phyloP scores from a whole-genome alignment of 2,113 vertebrate genomes.

The Pomatorhinus ruficollis region DNA sequence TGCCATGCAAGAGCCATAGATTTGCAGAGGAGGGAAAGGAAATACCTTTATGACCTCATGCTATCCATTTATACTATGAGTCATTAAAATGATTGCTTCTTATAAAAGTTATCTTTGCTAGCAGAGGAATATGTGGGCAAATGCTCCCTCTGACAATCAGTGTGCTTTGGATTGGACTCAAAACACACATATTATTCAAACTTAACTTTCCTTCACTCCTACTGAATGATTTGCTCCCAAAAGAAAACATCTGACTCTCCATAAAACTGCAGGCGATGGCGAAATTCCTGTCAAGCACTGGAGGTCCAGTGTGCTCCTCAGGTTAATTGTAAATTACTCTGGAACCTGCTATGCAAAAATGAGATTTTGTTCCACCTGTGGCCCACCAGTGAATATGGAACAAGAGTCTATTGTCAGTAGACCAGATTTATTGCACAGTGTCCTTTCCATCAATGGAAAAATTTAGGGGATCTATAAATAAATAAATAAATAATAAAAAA shows the following conservation, averaged over 20 bases:
- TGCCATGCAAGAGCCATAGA: background rate
- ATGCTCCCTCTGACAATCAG: slow-evolving; percentile 23
- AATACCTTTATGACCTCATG: slow-evolving; percentile 54
- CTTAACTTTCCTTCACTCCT: background rate
- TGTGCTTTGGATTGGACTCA: slow-evolving; percentile 38
- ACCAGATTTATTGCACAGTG: background rate
- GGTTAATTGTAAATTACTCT: slow-evolving; percentile 1
- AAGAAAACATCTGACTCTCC: slow-evolving; percentile 20
- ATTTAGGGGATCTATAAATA: background rate
- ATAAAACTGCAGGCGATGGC: background rate
- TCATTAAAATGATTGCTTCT: slow-evolving; percentile 28
- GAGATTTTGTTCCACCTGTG: background rate
- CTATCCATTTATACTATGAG: slow-evolving; percentile 21
- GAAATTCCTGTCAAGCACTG: background rate
- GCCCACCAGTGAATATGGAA: background rate
- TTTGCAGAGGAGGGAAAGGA: slow-evolving; percentile 12
- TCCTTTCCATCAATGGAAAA: background rate
- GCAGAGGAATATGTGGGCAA: background rate
- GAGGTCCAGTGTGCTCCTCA: background rate
- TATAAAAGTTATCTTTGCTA: slow-evolving; percentile 34
- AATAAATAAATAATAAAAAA: background rate
- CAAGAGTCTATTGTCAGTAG: background rate
- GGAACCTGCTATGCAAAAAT: background rate
- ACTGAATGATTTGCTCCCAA: background rate
- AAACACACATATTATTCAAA: slow-evolving; percentile 18